Evolutionary conservation across 1,140 invertebrate species (phyloP).

Genomic region (Proctacanthus coquilletti): DNA sequence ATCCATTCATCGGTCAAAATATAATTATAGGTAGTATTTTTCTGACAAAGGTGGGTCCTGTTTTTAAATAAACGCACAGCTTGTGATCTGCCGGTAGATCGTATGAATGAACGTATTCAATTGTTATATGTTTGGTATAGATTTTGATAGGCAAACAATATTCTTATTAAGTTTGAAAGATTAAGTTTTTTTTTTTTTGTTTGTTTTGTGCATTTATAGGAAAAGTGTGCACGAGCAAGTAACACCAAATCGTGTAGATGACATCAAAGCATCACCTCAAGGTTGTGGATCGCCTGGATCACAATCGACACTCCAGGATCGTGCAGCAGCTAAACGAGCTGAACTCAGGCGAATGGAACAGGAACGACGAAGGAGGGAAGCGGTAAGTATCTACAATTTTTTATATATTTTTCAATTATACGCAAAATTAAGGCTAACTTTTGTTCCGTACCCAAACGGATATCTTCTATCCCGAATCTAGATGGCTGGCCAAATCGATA

Average conservation of each 20-base stretch:
- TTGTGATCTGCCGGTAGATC: too few species aligned
- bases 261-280: conserved; percentile 35
- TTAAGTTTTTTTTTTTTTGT: conserved; percentile 4
- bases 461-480: conserved; percentile 33
- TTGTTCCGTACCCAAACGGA: not conserved
- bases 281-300: conserved; percentile 34
- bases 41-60: too few species aligned
- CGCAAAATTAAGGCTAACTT: not conserved
- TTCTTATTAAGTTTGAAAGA: too few species aligned
- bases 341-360: conserved; percentile 69
- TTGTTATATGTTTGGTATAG: too few species aligned
- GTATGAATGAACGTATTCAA: too few species aligned
- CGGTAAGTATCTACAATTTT: conserved; percentile 50
- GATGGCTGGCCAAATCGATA: conserved; percentile 92
- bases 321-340: conserved; percentile 56
- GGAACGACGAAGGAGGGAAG: conserved; percentile 77
- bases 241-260: conserved; percentile 29
- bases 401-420: too few species aligned
- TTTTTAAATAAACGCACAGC: too few species aligned
- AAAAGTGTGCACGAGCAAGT: conserved; percentile 31
- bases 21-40: too few species aligned
- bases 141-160: too few species aligned
- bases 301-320: conserved; percentile 47
- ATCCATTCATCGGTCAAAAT: too few species aligned
- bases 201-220: conserved; percentile 19